A percentile compares a stretch with the other conserved stretches of the same genome.
These are phyloP conservation scores for Platypus cylindrus DNA, from an alignment of 2,888 invertebrate species.

Conservation along the genomic window DNA sequence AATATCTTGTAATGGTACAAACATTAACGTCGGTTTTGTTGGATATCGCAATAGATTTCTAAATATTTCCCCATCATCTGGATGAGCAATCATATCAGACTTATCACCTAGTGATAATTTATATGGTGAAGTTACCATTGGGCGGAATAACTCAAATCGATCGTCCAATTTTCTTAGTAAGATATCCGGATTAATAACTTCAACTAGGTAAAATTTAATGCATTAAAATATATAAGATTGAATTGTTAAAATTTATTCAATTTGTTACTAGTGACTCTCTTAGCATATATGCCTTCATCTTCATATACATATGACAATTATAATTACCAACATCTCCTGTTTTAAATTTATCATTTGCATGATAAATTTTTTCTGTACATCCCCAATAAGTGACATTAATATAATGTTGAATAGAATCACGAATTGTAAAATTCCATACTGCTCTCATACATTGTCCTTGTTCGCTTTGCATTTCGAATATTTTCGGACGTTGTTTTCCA, in stretches of 20 bases:
- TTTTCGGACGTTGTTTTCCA: slow-evolving; percentile 48
- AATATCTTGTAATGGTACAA: slow-evolving; percentile 42
- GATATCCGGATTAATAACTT: slow-evolving; percentile 55
- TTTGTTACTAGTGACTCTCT: no score
- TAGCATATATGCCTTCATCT: not conserved
- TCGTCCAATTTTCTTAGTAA: slow-evolving; percentile 40
- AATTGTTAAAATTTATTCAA: no score
- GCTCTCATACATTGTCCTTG: slow-evolving; percentile 45
- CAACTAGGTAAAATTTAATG: slow-evolving; percentile 43
- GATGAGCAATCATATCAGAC: slow-evolving; percentile 48
- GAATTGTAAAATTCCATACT: slow-evolving; percentile 64
- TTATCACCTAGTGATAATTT: slow-evolving; percentile 49
- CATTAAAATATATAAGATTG: no score
- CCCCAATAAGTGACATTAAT: slow-evolving; percentile 73
- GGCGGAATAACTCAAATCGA: slow-evolving; percentile 47
- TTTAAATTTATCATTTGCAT: slow-evolving; percentile 48
- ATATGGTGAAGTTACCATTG: slow-evolving; percentile 53
- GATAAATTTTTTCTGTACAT: slow-evolving; percentile 45
- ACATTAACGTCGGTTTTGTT: slow-evolving; percentile 48
- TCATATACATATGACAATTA: slow-evolving; percentile 1
- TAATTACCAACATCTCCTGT: slow-evolving; percentile 56
- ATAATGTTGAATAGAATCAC: slow-evolving; percentile 58
- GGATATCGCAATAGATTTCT: slow-evolving; percentile 49
- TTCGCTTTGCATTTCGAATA: slow-evolving; percentile 40
- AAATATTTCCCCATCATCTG: slow-evolving; percentile 37